A percentile compares a stretch with the other conserved stretches of the same genome.
Conservation (phyloP, 2,888 invertebrate species). For the Drosophila mettleri region DNA sequence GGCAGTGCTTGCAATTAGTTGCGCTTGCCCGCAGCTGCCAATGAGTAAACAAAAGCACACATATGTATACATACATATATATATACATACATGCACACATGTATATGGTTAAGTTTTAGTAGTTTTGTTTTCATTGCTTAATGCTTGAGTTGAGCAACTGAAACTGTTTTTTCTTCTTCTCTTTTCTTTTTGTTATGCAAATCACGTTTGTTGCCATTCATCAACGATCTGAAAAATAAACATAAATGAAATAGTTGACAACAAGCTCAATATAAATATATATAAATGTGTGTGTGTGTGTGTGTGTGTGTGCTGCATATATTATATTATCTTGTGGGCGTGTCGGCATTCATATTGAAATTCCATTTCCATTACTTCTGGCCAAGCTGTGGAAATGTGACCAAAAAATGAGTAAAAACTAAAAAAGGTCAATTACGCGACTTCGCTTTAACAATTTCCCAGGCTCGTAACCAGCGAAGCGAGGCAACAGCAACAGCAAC, state of each 20-base stretch:
- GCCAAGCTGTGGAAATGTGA: conserved; percentile 35
- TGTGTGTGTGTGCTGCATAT: no score
- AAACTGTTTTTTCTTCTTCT: neutral
- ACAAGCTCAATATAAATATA: conserved; percentile 7
- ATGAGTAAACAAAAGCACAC: conserved; percentile 53
- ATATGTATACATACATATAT: neutral
- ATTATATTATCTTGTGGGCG: conserved; percentile 48
- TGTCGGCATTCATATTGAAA: conserved; percentile 52
- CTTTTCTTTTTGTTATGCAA: conserved; percentile 74
- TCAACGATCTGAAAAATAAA: conserved; percentile 32
- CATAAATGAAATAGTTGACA: conserved; percentile 41
- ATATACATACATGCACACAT: neutral
- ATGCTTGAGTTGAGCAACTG: conserved; percentile 22
- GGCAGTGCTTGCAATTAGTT: conserved; percentile 62
- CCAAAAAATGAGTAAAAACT: conserved; percentile 46
- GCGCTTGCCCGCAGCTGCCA: conserved; percentile 54
- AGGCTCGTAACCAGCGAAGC: conserved; percentile 54
- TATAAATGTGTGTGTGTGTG: no score
- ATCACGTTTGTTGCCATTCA: conserved; percentile 58
- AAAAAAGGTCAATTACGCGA: conserved; percentile 73
- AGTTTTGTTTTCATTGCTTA: conserved; percentile 14
- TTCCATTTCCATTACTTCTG: conserved; percentile 40
- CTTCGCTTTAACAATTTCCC: conserved; percentile 58
- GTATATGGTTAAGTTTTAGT: conserved; percentile 16
- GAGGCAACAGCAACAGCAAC: no score